Evolutionary conservation across 2,888 invertebrate species (phyloP).

Genomic region (Morinoia aosen): DNA sequence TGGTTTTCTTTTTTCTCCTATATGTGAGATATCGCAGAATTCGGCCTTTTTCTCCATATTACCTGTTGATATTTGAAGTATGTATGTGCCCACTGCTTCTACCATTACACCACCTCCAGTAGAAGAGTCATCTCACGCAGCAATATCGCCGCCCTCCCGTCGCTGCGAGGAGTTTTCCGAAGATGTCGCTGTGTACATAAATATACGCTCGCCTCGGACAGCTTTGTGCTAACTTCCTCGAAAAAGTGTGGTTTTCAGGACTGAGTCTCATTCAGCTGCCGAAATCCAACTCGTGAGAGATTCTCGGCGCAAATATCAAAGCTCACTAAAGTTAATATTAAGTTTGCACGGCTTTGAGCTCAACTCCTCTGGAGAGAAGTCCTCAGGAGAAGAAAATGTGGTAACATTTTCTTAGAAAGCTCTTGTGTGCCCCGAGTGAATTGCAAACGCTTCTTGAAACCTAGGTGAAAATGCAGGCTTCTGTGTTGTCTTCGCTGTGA

Average conservation of each 20-base stretch:
- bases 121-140: background rate
- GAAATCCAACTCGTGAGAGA: background rate
- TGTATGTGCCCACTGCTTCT: too few relatives aligned
- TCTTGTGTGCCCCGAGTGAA: background rate
- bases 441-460: conserved; percentile 19
- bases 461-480: background rate
- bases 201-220: background rate
- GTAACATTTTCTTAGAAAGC: conserved; percentile 6
- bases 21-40: too few relatives aligned
- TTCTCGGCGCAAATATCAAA: conserved; percentile 26
- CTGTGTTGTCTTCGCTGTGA: background rate
- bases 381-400: background rate
- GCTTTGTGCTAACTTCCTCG: conserved; percentile 36
- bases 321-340: conserved; percentile 48
- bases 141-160: background rate
- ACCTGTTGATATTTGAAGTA: too few relatives aligned
- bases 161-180: background rate
- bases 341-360: conserved; percentile 43
- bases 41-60: too few relatives aligned
- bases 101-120: too few relatives aligned
- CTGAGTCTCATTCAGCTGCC: conserved; percentile 14
- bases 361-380: conserved; percentile 43
- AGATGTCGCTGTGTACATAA: background rate
- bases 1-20: too few relatives aligned
- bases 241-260: background rate